A percentile compares a stretch with the other conserved stretches of the same genome.
These are phyloP conservation scores for Acrossocheilus fasciatus DNA, from an alignment of 2,797 vertebrate species.

Conservation along the genomic window DNA sequence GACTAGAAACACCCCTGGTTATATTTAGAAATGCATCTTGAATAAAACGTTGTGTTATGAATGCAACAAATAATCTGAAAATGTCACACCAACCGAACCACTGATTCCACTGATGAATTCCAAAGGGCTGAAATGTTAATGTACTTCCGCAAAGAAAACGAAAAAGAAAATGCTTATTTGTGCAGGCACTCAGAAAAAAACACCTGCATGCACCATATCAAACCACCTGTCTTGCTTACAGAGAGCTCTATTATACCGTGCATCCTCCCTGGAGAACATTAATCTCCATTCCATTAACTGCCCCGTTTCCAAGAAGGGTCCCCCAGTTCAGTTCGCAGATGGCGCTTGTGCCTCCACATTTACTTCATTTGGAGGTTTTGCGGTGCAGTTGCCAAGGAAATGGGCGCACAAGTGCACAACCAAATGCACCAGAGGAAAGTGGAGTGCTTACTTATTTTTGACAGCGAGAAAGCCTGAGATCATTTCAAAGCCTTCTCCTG, in stretches of 20 bases:
- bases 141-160: neutral
- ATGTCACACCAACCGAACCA: neutral
- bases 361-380: constrained; percentile 29
- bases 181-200: neutral
- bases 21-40: neutral
- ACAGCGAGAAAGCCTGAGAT: neutral
- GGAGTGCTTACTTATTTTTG: neutral
- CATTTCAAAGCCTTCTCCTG: neutral
- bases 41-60: neutral
- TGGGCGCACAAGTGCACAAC: neutral
- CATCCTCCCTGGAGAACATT: constrained; percentile 17
- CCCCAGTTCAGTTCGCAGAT: constrained; percentile 20
- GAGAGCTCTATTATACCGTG: neutral
- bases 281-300: constrained; percentile 52
- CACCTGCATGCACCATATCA: constrained; percentile 17
- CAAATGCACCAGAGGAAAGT: constrained; percentile 23
- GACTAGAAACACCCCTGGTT: neutral
- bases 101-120: constrained; percentile 12
- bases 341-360: constrained; percentile 5
- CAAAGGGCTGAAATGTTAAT: constrained; percentile 1
- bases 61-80: neutral
- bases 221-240: constrained; percentile 4
- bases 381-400: constrained; percentile 33
- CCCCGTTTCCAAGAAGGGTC: constrained; percentile 12
- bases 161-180: neutral